Conservation (phyloP, 2,797 vertebrate species). For the Cuniculus paca region DNA sequence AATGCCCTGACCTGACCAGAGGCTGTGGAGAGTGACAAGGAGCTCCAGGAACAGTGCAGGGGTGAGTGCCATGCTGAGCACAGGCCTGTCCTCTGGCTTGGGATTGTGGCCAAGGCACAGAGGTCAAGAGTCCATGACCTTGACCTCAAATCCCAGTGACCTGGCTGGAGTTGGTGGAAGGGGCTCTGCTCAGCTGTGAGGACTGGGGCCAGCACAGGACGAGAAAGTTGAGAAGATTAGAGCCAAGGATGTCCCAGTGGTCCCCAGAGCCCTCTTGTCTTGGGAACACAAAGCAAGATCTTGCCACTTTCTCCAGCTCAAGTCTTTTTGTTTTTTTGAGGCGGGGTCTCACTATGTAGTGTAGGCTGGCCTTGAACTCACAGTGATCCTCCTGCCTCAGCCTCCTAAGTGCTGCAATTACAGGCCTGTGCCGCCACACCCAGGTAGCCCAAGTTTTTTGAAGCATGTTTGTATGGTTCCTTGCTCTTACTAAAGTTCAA, state of each 20-base stretch:
- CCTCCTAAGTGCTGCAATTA: too few relatives aligned
- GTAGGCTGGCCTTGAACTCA: too few relatives aligned
- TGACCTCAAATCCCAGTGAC: too few relatives aligned
- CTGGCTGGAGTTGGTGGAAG: too few relatives aligned
- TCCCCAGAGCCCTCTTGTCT: background rate
- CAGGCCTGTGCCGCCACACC: too few relatives aligned
- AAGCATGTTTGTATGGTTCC: background rate
- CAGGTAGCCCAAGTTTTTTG: background rate
- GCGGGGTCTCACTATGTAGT: too few relatives aligned
- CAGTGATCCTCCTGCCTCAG: too few relatives aligned
- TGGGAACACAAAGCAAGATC: background rate
- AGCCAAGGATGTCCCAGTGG: background rate
- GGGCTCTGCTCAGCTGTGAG: too few relatives aligned
- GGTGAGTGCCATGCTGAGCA: background rate
- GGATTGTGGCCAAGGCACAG: too few relatives aligned
- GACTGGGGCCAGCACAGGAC: too few relatives aligned
- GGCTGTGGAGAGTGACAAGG: background rate
- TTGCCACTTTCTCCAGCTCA: background rate
- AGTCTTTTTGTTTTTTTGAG: background rate
- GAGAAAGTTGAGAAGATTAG: background rate
- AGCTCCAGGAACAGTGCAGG: background rate
- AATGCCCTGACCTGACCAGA: background rate
- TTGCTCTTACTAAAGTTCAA: background rate
- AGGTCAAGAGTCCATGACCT: too few relatives aligned
- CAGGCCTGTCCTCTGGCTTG: too few relatives aligned